These are phyloP conservation scores for Bembecia ichneumoniformis DNA, from an alignment of 2,888 invertebrate genomes.

Conservation along the genomic window DNA sequence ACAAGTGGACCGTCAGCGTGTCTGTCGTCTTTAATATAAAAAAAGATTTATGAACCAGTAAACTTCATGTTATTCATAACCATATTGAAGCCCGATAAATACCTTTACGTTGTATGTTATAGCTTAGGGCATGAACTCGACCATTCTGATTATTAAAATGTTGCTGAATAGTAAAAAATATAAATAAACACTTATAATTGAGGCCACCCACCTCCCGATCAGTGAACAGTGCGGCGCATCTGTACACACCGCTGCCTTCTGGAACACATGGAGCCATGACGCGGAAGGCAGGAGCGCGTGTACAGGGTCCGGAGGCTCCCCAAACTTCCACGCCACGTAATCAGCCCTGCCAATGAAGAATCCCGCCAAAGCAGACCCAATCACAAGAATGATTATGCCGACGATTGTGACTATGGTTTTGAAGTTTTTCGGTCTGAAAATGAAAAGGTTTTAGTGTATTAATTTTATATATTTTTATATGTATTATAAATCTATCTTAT, in stretches of 20 bases:
- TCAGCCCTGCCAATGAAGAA: slow-evolving; percentile 41
- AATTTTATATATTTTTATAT: slow-evolving; percentile 13
- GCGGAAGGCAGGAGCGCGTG: slow-evolving; percentile 75
- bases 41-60: too few relatives aligned
- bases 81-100: too few relatives aligned
- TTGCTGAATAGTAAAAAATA: too few relatives aligned
- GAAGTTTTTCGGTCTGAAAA: slow-evolving; percentile 45
- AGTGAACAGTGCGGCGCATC: slow-evolving; percentile 83
- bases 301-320: slow-evolving; percentile 77
- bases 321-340: slow-evolving; percentile 22
- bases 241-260: slow-evolving; percentile 81
- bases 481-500: too few relatives aligned
- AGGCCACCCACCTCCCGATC: slow-evolving; percentile 78
- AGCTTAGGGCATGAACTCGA: too few relatives aligned
- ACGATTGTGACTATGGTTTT: slow-evolving; percentile 41
- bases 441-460: slow-evolving; percentile 10
- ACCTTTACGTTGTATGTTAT: too few relatives aligned
- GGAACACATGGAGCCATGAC: slow-evolving; percentile 77
- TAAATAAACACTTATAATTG: too few relatives aligned
- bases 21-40: too few relatives aligned
- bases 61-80: too few relatives aligned
- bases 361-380: slow-evolving; percentile 45
- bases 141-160: too few relatives aligned
- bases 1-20: too few relatives aligned
- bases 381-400: slow-evolving; percentile 29